Conservation (phyloP, 2,113 vertebrate genomes). For the Platichthys stellatus region DNA sequence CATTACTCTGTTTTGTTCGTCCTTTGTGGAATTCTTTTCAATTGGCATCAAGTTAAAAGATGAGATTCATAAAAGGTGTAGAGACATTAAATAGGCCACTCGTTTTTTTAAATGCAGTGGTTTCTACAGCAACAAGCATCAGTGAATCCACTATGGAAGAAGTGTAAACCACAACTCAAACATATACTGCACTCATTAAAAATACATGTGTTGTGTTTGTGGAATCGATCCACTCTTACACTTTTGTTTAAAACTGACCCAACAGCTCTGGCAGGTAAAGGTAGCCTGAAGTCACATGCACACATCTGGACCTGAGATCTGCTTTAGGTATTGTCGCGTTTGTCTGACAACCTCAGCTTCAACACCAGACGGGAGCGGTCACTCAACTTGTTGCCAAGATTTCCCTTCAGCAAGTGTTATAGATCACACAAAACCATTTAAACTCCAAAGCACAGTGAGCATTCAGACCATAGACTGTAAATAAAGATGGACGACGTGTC, state of each 20-base stretch:
- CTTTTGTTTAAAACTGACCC: not conserved
- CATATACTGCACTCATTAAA: not conserved
- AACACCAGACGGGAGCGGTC: not conserved
- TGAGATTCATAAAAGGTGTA: not conserved
- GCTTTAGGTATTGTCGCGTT: not conserved
- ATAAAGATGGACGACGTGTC: not conserved
- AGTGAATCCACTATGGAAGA: not conserved
- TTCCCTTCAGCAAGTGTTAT: not conserved
- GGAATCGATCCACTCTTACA: no score
- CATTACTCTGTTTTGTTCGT: not conserved
- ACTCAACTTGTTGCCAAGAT: constrained; percentile 13
- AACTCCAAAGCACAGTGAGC: constrained; percentile 14
- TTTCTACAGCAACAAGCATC: not conserved
- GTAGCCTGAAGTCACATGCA: not conserved
- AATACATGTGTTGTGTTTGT: not conserved
- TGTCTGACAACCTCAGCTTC: not conserved
- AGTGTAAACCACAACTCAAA: not conserved
- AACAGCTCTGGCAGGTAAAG: no score
- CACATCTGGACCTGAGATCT: constrained; percentile 8
- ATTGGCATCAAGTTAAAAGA: not conserved
- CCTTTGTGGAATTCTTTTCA: not conserved
- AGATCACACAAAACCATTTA: not conserved
- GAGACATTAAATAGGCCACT: not conserved
- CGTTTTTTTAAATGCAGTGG: not conserved
- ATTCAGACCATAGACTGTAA: not conserved